These are phyloP conservation scores for Drosophila rubida DNA, from an alignment of 2,888 invertebrate genomes.

Conservation along the genomic window DNA sequence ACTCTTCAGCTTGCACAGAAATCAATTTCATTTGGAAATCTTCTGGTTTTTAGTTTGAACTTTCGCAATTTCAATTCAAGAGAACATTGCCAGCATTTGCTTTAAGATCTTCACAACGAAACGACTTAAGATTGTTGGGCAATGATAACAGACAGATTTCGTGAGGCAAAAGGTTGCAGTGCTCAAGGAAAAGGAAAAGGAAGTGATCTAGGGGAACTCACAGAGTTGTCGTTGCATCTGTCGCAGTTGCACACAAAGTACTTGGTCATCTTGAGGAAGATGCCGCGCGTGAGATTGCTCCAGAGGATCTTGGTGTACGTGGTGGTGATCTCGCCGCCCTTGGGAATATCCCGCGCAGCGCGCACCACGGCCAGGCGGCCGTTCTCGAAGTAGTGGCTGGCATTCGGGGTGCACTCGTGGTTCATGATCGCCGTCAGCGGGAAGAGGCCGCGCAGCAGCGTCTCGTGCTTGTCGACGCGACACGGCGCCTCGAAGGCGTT, in stretches of 20 bases:
- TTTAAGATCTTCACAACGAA: no score
- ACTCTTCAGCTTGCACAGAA: background rate
- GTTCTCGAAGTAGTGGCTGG: slow-evolving; percentile 88
- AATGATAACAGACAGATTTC: no score
- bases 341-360: slow-evolving; percentile 87
- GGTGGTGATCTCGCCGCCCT: slow-evolving; percentile 89
- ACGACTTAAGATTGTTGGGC: no score
- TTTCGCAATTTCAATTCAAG: no score
- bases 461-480: slow-evolving; percentile 78
- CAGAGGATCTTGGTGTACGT: slow-evolving; percentile 90
- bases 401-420: slow-evolving; percentile 91
- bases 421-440: slow-evolving; percentile 89
- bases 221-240: slow-evolving; percentile 89
- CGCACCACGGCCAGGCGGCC: slow-evolving; percentile 87
- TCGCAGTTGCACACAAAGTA: slow-evolving; percentile 89
- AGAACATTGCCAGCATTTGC: no score
- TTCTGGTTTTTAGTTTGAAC: no score
- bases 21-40: no score
- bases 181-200: no score
- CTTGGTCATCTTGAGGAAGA: slow-evolving; percentile 88
- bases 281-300: slow-evolving; percentile 89
- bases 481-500: slow-evolving; percentile 84
- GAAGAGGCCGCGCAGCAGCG: slow-evolving; percentile 88
- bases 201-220: slow-evolving; percentile 83
- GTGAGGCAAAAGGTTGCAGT: background rate